Conservation (phyloP, 2,797 vertebrate genomes). For the Poecile montanus region DNA sequence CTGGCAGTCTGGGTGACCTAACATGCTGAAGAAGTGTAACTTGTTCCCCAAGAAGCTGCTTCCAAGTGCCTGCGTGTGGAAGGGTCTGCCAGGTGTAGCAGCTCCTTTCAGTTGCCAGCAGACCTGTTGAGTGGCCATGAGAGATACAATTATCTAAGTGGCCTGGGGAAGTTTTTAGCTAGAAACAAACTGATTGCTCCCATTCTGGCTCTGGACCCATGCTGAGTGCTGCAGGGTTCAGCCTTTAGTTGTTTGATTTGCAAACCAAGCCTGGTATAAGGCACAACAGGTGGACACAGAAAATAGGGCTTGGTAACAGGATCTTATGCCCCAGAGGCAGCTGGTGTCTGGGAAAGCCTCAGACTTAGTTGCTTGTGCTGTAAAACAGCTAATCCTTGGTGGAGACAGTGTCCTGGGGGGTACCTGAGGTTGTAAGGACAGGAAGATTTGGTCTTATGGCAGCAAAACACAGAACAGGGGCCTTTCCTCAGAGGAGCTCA, state of each 20-base stretch:
- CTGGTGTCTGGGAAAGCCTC: not conserved
- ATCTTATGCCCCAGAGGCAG: not conserved
- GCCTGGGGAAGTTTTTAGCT: not conserved
- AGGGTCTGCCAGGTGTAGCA: not conserved
- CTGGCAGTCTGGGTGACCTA: not conserved
- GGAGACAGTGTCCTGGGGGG: fast-evolving
- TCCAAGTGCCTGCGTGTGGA: not conserved
- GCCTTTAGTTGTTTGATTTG: not conserved
- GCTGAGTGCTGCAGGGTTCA: not conserved
- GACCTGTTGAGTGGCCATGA: not conserved
- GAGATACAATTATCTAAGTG: not conserved
- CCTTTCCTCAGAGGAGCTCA: not conserved
- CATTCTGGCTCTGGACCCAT: not conserved
- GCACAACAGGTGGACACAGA: slow-evolving; percentile 5
- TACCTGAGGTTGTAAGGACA: not conserved
- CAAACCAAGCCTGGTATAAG: not conserved
- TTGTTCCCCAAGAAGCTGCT: not conserved
- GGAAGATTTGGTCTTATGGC: not conserved
- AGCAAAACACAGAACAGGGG: not conserved
- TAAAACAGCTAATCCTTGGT: not conserved
- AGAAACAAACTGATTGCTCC: not conserved
- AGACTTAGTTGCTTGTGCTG: not conserved
- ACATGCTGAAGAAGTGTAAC: not conserved
- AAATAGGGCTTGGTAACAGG: not conserved
- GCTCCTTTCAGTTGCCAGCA: not conserved